A percentile compares a stretch with the other conserved stretches of the same genome.
Evolutionary conservation across 1,140 invertebrate genomes (phyloP).

Genomic region (Drosophila guanche): DNA sequence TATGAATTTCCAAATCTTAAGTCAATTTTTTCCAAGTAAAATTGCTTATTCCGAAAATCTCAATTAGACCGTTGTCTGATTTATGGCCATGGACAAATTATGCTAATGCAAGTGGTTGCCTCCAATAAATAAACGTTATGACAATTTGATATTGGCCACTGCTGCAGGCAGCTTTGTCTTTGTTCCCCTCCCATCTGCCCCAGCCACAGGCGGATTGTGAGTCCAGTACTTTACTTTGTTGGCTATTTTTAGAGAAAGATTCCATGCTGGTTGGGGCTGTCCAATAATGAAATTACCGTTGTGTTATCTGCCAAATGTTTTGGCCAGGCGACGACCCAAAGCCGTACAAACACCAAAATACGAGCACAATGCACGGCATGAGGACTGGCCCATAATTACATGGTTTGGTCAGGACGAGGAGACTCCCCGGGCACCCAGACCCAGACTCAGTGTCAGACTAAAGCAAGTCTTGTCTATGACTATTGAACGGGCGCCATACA

Average conservation of each 20-base stretch:
- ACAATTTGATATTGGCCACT: constrained; percentile 73
- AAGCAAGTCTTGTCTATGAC: constrained; percentile 52
- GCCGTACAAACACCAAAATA: constrained; percentile 39
- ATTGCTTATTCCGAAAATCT: constrained; percentile 47
- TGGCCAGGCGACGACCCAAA: constrained; percentile 56
- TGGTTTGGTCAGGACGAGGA: constrained; percentile 33
- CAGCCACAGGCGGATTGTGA: constrained; percentile 6
- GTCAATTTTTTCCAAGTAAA: constrained; percentile 12
- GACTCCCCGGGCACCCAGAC: constrained; percentile 7
- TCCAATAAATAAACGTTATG: constrained; percentile 75
- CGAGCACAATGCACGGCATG: constrained; percentile 36
- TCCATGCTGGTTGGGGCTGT: constrained; percentile 3
- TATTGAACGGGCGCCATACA: constrained; percentile 54
- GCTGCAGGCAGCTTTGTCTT: constrained; percentile 40
- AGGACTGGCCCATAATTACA: constrained; percentile 47
- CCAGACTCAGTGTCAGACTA: constrained; percentile 7
- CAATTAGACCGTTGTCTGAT: constrained; percentile 58
- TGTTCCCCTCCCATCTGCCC: neutral
- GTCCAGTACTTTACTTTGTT: constrained; percentile 22
- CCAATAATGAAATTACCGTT: constrained; percentile 70
- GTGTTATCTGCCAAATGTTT: constrained; percentile 61
- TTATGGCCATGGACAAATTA: constrained; percentile 62
- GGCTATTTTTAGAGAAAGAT: constrained; percentile 44
- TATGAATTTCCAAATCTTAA: constrained; percentile 1
- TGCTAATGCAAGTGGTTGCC: constrained; percentile 68